phyloP scores from a whole-genome alignment of 1,140 invertebrate genomes.

The Drosophila malerkotliana region DNA sequence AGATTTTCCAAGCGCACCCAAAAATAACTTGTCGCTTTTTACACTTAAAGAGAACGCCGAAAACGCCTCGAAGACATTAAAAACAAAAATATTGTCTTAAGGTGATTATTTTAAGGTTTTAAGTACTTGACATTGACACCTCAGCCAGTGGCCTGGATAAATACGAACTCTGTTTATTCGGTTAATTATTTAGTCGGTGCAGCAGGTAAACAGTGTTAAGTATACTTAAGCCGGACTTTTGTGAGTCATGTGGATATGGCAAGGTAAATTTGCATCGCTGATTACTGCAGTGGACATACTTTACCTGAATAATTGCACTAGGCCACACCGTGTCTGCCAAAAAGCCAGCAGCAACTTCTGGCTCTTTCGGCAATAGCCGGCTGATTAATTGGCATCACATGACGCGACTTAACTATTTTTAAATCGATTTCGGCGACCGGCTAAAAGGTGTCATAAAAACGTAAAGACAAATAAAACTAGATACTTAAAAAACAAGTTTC shows the following conservation, averaged over 20 bases:
- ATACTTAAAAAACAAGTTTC: constrained; percentile 49
- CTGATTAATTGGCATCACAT: constrained; percentile 46
- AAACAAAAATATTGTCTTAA: constrained; percentile 16
- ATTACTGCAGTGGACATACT: neutral
- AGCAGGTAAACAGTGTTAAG: constrained; percentile 37
- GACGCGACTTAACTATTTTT: constrained; percentile 49
- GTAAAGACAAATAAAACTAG: constrained; percentile 27
- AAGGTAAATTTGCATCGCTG: constrained; percentile 28
- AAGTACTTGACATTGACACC: constrained; percentile 63
- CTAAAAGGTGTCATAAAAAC: constrained; percentile 39
- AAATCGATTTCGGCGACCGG: constrained; percentile 15
- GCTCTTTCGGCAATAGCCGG: neutral
- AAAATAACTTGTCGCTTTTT: constrained; percentile 26
- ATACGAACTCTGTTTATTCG: constrained; percentile 33
- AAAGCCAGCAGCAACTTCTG: constrained; percentile 20
- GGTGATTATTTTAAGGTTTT: constrained; percentile 27
- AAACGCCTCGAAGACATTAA: constrained; percentile 11
- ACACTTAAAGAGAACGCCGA: constrained; percentile 14
- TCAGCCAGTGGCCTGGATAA: constrained; percentile 44
- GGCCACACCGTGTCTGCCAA: neutral
- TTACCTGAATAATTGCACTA: constrained; percentile 6
- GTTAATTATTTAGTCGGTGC: constrained; percentile 48
- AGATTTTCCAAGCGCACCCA: constrained; percentile 24
- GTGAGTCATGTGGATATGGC: constrained; percentile 30
- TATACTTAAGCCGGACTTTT: constrained; percentile 13